Conservation (phyloP, 2,888 invertebrate genomes). For the Lathronympha strigana region DNA sequence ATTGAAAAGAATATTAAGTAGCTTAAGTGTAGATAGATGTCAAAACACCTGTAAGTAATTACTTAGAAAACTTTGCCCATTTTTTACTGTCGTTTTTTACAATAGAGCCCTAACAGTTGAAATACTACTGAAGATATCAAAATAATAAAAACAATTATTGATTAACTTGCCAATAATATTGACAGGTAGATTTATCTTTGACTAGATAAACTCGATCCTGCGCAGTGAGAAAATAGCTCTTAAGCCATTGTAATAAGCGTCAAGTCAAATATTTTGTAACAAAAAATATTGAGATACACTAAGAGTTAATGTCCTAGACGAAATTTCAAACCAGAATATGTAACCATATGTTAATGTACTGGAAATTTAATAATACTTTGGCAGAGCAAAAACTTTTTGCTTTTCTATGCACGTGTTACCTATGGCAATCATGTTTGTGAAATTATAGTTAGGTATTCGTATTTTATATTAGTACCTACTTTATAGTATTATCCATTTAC, state of each 20-base stretch:
- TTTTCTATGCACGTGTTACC: constrained; percentile 1
- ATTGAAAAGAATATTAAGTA: background rate
- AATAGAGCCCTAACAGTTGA: background rate
- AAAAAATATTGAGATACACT: constrained; percentile 43
- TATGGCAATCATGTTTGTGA: constrained; percentile 27
- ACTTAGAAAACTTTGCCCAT: background rate
- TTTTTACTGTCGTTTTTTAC: constrained; percentile 13
- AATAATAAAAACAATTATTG: constrained; percentile 44
- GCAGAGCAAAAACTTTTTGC: constrained; percentile 20
- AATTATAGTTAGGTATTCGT: constrained; percentile 12
- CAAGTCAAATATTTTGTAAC: background rate
- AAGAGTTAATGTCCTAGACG: constrained; percentile 43
- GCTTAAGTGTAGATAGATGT: background rate
- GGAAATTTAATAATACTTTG: constrained; percentile 6
- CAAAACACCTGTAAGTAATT: constrained; percentile 4
- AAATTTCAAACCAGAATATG: constrained; percentile 34
- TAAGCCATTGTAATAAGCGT: background rate
- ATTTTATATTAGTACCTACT: too few relatives aligned
- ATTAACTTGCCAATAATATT: constrained; percentile 43
- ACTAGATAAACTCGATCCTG: constrained; percentile 30
- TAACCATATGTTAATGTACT: constrained; percentile 23
- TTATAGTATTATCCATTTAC: too few relatives aligned
- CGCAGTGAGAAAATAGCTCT: background rate
- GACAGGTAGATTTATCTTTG: constrained; percentile 47
- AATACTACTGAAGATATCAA: constrained; percentile 25